Evolutionary conservation across 2,113 vertebrate genomes (phyloP), one percentile per base, ranked within the genome.

Genomic region (Felis catus): DNA sequence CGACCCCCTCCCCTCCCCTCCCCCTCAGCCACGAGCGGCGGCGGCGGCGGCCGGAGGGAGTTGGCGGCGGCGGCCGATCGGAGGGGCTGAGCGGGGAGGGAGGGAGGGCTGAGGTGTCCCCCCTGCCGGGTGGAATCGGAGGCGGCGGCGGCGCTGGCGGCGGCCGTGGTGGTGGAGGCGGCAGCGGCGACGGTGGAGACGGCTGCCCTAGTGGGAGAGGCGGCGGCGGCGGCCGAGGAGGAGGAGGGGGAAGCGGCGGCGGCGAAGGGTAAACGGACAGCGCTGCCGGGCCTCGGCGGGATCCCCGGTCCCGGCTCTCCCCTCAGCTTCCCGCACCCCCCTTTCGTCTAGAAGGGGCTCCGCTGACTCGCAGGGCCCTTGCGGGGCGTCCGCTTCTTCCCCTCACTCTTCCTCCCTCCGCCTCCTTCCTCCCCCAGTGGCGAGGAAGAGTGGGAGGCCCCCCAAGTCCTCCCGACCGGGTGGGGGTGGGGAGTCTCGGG

Each of bases 71-170:
- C 96, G 76, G 83, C 97, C 93, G 93, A 91, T 63, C 91, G 87
- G 82, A 88, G 94, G 98, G 98, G 99, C 98, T 99, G 99, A 99
- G 99, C 98, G 99, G 99, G 99, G 99, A 98, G 97, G 98, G 99
- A 98, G 98, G 98, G 98, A 98, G 98, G 97, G 98, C 97, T 97
- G 98, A 98, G 97, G 97, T 93, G 98, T 98, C 98, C 98, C 98
- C 98, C 98, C 98, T 98, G 98, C 98, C 98, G 98, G 98, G 95
- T 79, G 98, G 96, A 98, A 97, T 97, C 95, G 95, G 96, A 94
- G 96, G 97, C 96, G 97, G 97, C 98, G 95, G 96, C 95, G 94
- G 97, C 97, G 97, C 96, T 74, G 96, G 98, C 83, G 95, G 97
- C 36, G 95, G 98, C 93, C 45, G 97, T 39, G 94, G 96, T 29